Conservation (phyloP, 2,888 invertebrate genomes). For the Rhamnusium bicolor region DNA sequence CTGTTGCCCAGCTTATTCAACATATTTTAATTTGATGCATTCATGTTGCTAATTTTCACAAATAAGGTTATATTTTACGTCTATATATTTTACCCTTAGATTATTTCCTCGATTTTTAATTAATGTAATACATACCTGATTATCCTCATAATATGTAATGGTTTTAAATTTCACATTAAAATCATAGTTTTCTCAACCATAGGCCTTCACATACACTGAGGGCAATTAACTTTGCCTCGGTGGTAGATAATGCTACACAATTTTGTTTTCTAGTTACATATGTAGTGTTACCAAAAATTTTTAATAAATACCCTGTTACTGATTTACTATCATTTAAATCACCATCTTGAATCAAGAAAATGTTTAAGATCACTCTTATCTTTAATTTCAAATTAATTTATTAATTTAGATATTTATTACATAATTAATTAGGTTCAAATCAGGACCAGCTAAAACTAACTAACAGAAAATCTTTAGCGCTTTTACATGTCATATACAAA, state of each 20-base stretch:
- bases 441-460: conserved; percentile 26
- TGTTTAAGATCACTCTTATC: conserved; percentile 42
- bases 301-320: conserved; percentile 68
- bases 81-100: conserved; percentile 42
- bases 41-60: conserved; percentile 39
- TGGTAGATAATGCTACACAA: conserved; percentile 42
- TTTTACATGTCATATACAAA: conserved; percentile 7
- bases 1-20: conserved; percentile 8
- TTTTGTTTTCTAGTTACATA: conserved; percentile 44
- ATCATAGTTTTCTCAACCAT: conserved; percentile 45
- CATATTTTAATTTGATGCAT: conserved; percentile 9
- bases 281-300: conserved; percentile 60
- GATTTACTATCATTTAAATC: conserved; percentile 64
- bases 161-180: conserved; percentile 32
- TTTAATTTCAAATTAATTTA: conserved; percentile 40
- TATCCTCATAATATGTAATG: conserved; percentile 32
- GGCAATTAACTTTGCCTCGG: conserved; percentile 42
- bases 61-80: conserved; percentile 40
- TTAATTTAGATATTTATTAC: conserved; percentile 27
- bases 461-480: conserved; percentile 8
- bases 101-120: conserved; percentile 39
- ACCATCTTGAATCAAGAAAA: conserved; percentile 44
- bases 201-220: conserved; percentile 40
- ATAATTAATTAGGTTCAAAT: conserved; percentile 28
- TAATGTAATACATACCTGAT: conserved; percentile 30